Evolutionary conservation across 2,797 vertebrate species (phyloP).

Genomic region (Brachyrhaphis roseni): DNA sequence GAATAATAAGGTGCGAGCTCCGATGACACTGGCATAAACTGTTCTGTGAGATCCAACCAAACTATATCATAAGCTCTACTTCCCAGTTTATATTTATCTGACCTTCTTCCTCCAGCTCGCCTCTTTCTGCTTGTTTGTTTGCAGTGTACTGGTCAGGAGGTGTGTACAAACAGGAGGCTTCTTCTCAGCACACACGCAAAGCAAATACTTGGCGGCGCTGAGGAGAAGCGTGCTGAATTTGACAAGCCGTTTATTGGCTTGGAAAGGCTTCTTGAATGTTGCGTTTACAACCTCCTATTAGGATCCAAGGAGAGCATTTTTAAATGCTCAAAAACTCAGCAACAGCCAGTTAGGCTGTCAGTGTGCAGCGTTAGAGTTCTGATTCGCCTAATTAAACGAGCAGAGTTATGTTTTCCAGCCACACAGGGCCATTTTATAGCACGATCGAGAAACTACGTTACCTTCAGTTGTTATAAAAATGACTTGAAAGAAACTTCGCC

Average conservation of each 20-base stretch:
- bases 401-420: too few relatives aligned
- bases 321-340: neutral
- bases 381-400: neutral
- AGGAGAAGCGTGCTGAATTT: neutral
- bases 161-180: slow-evolving; percentile 3
- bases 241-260: neutral
- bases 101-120: slow-evolving; percentile 1
- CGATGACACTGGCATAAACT: neutral
- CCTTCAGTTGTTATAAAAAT: too few relatives aligned
- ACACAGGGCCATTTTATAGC: too few relatives aligned
- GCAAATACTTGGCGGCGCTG: neutral
- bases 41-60: neutral
- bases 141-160: neutral
- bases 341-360: neutral
- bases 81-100: slow-evolving; percentile 17
- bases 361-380: neutral
- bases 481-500: too few relatives aligned
- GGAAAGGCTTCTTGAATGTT: neutral
- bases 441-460: too few relatives aligned
- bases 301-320: neutral
- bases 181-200: slow-evolving; percentile 3
- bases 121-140: neutral
- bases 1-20: neutral
- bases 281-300: neutral
- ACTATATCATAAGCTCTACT: slow-evolving; percentile 1